A percentile compares a stretch with the other conserved stretches of the same genome.
Conservation (phyloP, 2,113 vertebrate species). For the Hemiscyllium ocellatum region DNA sequence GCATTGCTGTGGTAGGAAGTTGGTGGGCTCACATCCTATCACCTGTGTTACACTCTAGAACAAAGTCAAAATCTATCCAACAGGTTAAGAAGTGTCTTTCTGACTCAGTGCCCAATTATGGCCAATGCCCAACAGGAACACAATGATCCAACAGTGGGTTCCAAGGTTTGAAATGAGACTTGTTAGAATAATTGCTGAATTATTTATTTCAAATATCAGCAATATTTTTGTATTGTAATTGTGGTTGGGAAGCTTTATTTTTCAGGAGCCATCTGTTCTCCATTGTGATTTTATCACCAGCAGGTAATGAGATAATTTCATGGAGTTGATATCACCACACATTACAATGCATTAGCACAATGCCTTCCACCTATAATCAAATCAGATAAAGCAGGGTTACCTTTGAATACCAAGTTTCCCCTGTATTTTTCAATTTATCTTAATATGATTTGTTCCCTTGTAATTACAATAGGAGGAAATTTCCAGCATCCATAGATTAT, state of each 20-base stretch:
- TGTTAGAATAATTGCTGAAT: not conserved
- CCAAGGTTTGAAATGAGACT: not conserved
- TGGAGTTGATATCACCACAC: not conserved
- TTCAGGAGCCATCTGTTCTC: not conserved
- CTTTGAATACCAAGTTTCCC: not conserved
- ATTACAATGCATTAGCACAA: not conserved
- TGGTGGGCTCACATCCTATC: not conserved
- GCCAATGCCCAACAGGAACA: not conserved
- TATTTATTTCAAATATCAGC: not conserved
- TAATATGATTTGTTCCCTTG: not conserved
- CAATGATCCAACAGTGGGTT: not conserved
- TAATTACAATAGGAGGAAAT: not conserved
- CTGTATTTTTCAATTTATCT: not conserved
- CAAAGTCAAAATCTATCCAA: not conserved
- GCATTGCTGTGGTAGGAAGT: not conserved
- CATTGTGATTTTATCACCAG: conserved; percentile 7
- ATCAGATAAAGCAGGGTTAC: not conserved
- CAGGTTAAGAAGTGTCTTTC: not conserved
- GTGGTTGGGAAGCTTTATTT: conserved; percentile 12
- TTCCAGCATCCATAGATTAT: not conserved
- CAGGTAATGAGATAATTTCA: not conserved
- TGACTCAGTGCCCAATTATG: not conserved
- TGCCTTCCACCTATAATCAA: not conserved
- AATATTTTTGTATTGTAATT: not conserved
- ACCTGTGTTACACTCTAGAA: not conserved